A percentile compares a stretch with the other conserved stretches of the same genome.
These are phyloP conservation scores for Macrophya alboannulata DNA, from an alignment of 2,888 invertebrate genomes.

Conservation along the genomic window DNA sequence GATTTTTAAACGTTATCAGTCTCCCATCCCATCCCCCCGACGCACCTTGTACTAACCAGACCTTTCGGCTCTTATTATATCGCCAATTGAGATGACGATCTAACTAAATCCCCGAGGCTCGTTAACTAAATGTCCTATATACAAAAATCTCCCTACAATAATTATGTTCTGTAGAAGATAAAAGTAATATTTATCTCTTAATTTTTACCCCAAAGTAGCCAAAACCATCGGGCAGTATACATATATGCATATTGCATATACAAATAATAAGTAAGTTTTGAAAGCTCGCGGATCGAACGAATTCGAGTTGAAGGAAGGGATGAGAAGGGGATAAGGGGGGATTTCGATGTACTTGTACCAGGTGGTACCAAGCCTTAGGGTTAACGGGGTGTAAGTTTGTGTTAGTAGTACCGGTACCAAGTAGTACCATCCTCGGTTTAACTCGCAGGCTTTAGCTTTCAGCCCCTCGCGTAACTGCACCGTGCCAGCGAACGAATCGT, in stretches of 20 bases:
- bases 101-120: background rate
- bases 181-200: background rate
- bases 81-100: constrained; percentile 32
- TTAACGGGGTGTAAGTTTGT: constrained; percentile 65
- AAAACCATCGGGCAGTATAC: background rate
- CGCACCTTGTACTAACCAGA: background rate
- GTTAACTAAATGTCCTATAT: background rate
- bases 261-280: constrained; percentile 12
- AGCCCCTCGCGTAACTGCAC: constrained; percentile 37
- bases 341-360: constrained; percentile 65
- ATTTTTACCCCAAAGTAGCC: background rate
- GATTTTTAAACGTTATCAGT: constrained; percentile 57
- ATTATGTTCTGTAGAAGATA: background rate
- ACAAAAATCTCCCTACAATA: background rate
- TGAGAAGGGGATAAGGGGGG: constrained; percentile 68
- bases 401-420: constrained; percentile 70
- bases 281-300: constrained; percentile 44
- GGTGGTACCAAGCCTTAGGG: constrained; percentile 69
- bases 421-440: constrained; percentile 70
- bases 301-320: constrained; percentile 46
- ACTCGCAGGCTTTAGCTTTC: background rate
- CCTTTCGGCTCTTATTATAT: constrained; percentile 3
- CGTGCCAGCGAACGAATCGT: constrained; percentile 53
- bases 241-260: background rate
- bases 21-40: background rate